Evolutionary conservation across 2,888 invertebrate genomes (phyloP), one percentile per base, ranked within the genome.

Genomic region (Kuschelorhynchus macadamiae): DNA sequence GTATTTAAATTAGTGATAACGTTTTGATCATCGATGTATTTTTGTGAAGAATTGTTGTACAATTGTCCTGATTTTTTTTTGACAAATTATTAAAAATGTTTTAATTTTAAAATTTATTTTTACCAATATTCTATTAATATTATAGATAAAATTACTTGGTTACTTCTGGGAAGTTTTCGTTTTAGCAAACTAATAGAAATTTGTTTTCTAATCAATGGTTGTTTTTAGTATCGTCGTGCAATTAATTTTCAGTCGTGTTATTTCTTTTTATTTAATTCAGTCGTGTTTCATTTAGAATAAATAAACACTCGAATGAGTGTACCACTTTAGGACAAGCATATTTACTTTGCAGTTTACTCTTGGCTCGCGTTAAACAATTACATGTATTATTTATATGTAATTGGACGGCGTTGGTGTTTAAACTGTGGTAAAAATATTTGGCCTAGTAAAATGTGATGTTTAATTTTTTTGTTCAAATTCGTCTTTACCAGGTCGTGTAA

Each of bases 381-480:
- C n/a, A n/a, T n/a, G n/a, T 39, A 39, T 47, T 16, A 44, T n/a
- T 47, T 36, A 9, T 16, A 18, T 44, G 12, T 36, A 36, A 47
- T 21, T n/a, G 25, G 12, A 7, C 36, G 36, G 12, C 36, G 12
- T 3, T 36, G 11, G 12, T 36, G 9, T 36, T 25, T 17, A 16
- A 47, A 49, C 42, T 21, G 14, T 47, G 17, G 50, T 60, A 47
- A 60, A 21, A 41, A 30, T 49, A 14, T 47, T 60, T 39, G 41
- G 17, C 49, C 25, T 41, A 25, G 36, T 11, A 55, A 60, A 32
- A 44, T 67, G 67, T 67, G 56, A 66, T 72, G 64, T 67, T 60
- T 67, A 64, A 50, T 42, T 60, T 67, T 72, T 62, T 61, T 8
- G 2, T 67, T 49, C 50, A 55, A 66, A 50, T 55, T 39, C 60